These are phyloP conservation scores for Centropristis striata DNA, from an alignment of 2,113 vertebrate species.

Conservation along the genomic window DNA sequence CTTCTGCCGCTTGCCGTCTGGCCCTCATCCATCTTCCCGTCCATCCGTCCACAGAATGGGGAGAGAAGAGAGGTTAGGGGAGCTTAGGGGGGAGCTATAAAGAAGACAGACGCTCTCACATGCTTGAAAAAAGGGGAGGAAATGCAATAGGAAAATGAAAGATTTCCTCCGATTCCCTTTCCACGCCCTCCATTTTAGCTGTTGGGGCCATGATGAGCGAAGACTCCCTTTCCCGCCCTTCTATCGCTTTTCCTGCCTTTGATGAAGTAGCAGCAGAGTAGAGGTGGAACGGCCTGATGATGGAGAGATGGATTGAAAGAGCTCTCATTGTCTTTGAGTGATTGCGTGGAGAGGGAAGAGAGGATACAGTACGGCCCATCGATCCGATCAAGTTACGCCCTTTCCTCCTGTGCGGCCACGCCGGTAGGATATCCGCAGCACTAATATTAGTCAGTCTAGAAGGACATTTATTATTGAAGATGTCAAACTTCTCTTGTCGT, in stretches of 20 bases:
- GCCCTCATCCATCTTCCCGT: conserved; percentile 63
- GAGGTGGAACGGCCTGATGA: conserved; percentile 7
- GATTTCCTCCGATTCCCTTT: conserved; percentile 17
- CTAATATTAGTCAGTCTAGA: conserved; percentile 53
- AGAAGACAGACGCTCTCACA: conserved; percentile 44
- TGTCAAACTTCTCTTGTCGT: conserved; percentile 15
- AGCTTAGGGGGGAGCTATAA: conserved; percentile 57
- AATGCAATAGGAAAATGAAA: conserved; percentile 50
- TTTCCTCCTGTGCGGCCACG: conserved; percentile 44
- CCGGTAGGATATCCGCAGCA: conserved; percentile 48
- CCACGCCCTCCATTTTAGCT: conserved; percentile 49
- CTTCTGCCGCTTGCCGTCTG: conserved; percentile 43
- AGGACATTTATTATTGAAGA: conserved; percentile 40
- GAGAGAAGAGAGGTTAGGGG: conserved; percentile 44
- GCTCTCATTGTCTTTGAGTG: conserved; percentile 29
- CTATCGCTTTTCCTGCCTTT: conserved; percentile 33
- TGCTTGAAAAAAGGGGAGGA: conserved; percentile 23
- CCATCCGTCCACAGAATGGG: conserved; percentile 46
- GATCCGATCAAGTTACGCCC: conserved; percentile 53
- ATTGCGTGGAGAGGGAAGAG: conserved; percentile 31
- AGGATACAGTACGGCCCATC: conserved; percentile 43
- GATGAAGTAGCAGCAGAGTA: conserved; percentile 34
- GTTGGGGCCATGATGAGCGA: conserved; percentile 11
- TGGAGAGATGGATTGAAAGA: conserved; percentile 29
- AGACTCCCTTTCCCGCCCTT: conserved; percentile 11